Conservation (phyloP, 2,888 invertebrate species). For the Ommatoiulus sabulosus region DNA sequence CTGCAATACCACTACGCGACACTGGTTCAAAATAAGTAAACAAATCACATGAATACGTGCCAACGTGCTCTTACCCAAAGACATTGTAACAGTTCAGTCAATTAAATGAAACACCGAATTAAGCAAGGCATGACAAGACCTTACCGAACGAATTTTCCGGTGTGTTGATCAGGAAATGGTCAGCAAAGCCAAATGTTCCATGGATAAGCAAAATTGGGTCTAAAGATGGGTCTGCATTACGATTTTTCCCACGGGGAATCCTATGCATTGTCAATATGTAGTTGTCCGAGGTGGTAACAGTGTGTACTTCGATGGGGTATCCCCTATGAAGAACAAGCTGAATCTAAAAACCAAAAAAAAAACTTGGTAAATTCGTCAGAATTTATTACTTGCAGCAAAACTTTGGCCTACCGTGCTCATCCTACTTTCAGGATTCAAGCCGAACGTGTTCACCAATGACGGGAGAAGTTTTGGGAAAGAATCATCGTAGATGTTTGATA, state of each 20-base stretch:
- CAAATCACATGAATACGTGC: no score
- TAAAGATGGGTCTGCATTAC: background rate
- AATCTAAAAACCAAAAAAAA: background rate
- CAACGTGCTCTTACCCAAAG: no score
- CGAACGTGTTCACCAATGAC: background rate
- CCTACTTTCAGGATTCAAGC: background rate
- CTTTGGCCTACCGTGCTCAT: background rate
- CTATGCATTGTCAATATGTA: background rate
- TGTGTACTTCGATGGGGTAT: background rate
- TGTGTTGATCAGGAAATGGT: background rate
- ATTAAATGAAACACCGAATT: no score
- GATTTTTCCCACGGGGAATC: background rate
- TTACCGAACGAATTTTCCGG: background rate
- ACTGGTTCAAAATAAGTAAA: no score
- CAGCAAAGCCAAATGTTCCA: constrained; percentile 21
- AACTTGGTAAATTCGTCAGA: background rate
- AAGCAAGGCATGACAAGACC: background rate
- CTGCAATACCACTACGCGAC: no score
- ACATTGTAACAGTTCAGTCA: no score
- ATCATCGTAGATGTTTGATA: background rate
- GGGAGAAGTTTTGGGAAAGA: background rate
- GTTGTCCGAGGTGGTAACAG: background rate
- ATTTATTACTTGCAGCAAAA: background rate
- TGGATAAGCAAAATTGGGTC: background rate
- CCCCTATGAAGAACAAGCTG: background rate